phyloP scores from a whole-genome alignment of 1,140 invertebrate species.

The Drosophila repletoides region DNA sequence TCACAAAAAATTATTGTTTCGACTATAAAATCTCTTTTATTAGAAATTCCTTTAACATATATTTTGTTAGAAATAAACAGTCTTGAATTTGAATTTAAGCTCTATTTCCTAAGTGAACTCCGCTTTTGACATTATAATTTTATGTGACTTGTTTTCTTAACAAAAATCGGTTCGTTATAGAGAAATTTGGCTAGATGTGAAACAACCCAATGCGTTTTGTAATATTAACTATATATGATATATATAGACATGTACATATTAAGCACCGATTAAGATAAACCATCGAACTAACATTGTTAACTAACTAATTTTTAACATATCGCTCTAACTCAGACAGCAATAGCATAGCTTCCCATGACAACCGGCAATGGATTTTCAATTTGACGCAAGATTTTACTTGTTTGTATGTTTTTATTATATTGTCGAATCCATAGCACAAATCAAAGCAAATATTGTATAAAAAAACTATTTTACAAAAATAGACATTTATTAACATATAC shows the following conservation, averaged over 20 bases:
- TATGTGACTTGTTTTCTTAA: too few relatives aligned
- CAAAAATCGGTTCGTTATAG: too few relatives aligned
- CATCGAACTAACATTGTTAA: conserved; percentile 17
- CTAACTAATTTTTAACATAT: conserved; percentile 40
- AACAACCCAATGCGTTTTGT: conserved; percentile 14
- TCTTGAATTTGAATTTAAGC: too few relatives aligned
- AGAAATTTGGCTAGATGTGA: too few relatives aligned
- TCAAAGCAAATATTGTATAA: conserved; percentile 48
- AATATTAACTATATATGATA: conserved; percentile 17
- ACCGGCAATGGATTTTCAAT: conserved; percentile 20
- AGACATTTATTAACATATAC: conserved; percentile 32
- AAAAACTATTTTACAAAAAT: conserved; percentile 43
- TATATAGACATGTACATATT: conserved; percentile 26
- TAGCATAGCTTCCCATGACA: conserved; percentile 36
- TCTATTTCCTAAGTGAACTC: too few relatives aligned
- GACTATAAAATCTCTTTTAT: too few relatives aligned
- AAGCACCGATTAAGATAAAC: background rate
- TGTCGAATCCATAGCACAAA: conserved; percentile 31
- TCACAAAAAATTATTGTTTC: too few relatives aligned
- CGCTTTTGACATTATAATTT: too few relatives aligned
- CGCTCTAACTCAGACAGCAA: conserved; percentile 3
- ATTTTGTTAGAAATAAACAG: too few relatives aligned
- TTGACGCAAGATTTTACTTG: conserved; percentile 9
- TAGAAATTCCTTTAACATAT: too few relatives aligned
- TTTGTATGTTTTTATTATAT: conserved; percentile 7